These are phyloP conservation scores for Rhipidura dahli DNA, from an alignment of 2,113 vertebrate species.

Conservation along the genomic window DNA sequence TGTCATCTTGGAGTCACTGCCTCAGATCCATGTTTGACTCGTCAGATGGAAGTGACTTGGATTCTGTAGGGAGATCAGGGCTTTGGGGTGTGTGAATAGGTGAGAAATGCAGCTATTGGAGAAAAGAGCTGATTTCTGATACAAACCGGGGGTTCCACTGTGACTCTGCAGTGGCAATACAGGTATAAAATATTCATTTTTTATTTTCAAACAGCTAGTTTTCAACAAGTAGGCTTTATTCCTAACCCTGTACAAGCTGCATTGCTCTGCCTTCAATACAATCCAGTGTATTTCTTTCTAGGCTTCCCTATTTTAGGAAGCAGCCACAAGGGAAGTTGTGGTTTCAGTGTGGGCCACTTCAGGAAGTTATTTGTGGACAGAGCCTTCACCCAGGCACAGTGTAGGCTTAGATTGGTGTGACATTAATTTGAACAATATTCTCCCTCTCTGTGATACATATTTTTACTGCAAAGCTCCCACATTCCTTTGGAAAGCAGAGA, in stretches of 20 bases:
- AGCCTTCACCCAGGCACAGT: neutral
- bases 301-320: neutral
- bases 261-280: neutral
- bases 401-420: neutral
- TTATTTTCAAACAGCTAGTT: neutral
- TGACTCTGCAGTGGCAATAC: neutral
- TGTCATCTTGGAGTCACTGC: neutral
- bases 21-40: neutral
- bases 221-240: neutral
- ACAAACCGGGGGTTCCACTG: neutral
- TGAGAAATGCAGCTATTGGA: neutral
- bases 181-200: neutral
- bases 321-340: neutral
- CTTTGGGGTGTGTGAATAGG: neutral
- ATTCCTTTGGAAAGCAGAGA: neutral
- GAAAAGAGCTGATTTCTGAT: neutral
- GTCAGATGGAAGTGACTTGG: neutral
- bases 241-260: neutral
- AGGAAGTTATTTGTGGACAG: neutral
- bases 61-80: neutral
- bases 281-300: neutral
- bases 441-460: neutral
- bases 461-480: neutral
- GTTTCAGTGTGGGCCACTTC: neutral
- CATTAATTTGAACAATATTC: neutral